Evolutionary conservation across 1,140 invertebrate genomes (phyloP).

Genomic region (Bombus turneri): DNA sequence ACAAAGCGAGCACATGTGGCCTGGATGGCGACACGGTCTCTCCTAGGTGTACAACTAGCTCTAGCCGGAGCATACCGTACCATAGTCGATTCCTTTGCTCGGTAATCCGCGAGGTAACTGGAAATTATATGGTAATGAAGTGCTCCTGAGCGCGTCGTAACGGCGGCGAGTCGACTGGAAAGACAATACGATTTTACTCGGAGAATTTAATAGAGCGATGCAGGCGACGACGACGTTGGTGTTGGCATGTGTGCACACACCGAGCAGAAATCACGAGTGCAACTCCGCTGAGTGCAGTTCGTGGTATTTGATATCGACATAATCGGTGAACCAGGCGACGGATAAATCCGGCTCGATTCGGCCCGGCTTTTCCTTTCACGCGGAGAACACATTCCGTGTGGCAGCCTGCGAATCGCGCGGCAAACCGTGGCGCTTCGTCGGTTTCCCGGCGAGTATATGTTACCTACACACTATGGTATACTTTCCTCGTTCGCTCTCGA

Average conservation of each 20-base stretch:
- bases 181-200: constrained; percentile 80
- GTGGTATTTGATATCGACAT: constrained; percentile 83
- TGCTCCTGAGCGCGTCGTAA: constrained; percentile 56
- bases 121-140: constrained; percentile 71
- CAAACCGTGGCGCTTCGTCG: neutral
- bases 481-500: neutral
- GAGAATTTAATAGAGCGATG: constrained; percentile 71
- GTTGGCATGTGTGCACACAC: neutral
- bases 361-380: constrained; percentile 78
- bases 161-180: constrained; percentile 68
- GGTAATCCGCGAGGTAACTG: constrained; percentile 63
- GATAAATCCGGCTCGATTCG: constrained; percentile 63
- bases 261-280: neutral
- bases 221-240: neutral
- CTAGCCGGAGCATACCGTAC: neutral
- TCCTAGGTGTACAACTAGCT: neutral
- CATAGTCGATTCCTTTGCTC: constrained; percentile 42
- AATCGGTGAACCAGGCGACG: constrained; percentile 67
- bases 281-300: constrained; percentile 78
- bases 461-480: neutral
- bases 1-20: constrained; percentile 40
- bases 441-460: neutral
- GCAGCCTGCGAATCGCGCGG: constrained; percentile 18
- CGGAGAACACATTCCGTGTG: constrained; percentile 57
- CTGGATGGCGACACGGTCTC: constrained; percentile 31